Percentiles rank a stretch among this genome's conserved stretches.
Evolutionary conservation across 1,140 invertebrate species (phyloP).

Genomic region (Melanaphis sacchari): DNA sequence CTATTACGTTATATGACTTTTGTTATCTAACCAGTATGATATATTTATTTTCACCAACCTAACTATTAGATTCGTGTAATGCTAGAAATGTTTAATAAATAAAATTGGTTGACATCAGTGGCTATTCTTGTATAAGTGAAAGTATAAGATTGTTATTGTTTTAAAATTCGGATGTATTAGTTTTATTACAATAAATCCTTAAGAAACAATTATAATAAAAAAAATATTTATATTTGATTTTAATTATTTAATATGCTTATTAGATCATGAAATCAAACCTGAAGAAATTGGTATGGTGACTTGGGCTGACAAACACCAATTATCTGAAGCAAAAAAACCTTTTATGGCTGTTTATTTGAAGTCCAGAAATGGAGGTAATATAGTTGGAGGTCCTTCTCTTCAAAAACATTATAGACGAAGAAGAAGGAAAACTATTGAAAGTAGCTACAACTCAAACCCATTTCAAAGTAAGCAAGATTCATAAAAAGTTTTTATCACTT

Average conservation of each 20-base stretch:
- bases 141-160: no score
- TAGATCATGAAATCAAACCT: slow-evolving; percentile 80
- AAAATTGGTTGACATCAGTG: background rate
- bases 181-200: background rate
- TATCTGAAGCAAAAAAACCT: slow-evolving; percentile 82
- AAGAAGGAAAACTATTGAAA: slow-evolving; percentile 65
- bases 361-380: slow-evolving; percentile 67
- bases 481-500: background rate
- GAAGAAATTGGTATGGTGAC: slow-evolving; percentile 81
- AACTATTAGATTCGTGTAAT: background rate
- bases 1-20: background rate
- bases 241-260: slow-evolving; percentile 58
- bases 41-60: no score
- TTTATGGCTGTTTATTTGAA: slow-evolving; percentile 89
- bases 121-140: no score
- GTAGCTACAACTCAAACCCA: slow-evolving; percentile 59
- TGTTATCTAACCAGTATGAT: background rate
- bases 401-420: slow-evolving; percentile 66
- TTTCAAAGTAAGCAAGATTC: slow-evolving; percentile 58
- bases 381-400: slow-evolving; percentile 64
- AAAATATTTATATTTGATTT: background rate
- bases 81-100: background rate
- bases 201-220: no score
- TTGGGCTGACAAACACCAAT: slow-evolving; percentile 68
- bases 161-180: background rate